Conservation (phyloP, 2,888 invertebrate genomes). For the Pristionchus fissidentatus region DNA sequence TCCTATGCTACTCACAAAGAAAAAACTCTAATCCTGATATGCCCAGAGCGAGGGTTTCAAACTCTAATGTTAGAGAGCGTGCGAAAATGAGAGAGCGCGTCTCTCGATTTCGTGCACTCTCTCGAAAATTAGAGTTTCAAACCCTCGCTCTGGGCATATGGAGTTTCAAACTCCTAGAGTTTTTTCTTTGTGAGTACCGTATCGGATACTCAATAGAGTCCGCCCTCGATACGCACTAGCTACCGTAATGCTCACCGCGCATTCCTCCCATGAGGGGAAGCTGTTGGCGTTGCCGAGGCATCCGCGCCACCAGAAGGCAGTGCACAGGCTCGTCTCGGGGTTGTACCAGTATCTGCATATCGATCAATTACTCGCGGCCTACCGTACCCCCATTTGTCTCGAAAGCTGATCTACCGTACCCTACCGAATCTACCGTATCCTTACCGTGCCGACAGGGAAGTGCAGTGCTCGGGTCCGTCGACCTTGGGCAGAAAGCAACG, state of each 20-base stretch:
- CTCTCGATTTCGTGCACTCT: no score
- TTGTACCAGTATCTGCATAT: constrained; percentile 69
- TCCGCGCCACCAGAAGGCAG: constrained; percentile 75
- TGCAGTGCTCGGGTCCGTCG: constrained; percentile 72
- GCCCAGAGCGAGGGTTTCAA: no score
- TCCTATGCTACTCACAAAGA: no score
- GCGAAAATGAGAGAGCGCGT: no score
- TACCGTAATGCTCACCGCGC: constrained; percentile 55
- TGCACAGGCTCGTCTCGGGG: constrained; percentile 68
- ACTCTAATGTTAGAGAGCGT: no score
- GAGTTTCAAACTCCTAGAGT: no score
- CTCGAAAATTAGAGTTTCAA: no score
- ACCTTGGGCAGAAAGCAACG: constrained; percentile 74
- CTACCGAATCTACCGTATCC: neutral
- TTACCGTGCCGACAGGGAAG: constrained; percentile 63
- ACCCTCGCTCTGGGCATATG: no score
- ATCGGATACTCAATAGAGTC: neutral
- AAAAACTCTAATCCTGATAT: no score
- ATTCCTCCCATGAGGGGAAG: constrained; percentile 72
- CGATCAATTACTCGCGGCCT: neutral
- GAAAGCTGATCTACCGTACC: neutral
- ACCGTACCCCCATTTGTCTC: neutral
- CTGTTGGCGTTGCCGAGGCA: constrained; percentile 74
- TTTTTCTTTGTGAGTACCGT: neutral
- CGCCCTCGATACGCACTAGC: neutral